phyloP scores from a whole-genome alignment of 2,113 vertebrate genomes.

The Sorex fumeus region DNA sequence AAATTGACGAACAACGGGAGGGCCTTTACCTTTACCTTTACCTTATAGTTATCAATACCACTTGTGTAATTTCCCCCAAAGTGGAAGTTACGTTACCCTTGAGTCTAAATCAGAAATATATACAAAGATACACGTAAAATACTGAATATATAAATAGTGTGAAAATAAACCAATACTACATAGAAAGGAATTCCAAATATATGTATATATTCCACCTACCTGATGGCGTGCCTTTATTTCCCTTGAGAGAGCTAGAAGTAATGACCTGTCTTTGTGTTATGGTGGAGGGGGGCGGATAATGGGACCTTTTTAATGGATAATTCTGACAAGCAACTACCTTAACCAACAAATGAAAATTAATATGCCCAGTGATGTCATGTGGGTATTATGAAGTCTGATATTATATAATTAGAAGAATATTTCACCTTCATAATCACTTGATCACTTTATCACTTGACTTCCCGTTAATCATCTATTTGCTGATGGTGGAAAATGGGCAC shows the following conservation, averaged over 20 bases:
- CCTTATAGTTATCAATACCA: too few relatives aligned
- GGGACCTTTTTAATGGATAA: not conserved
- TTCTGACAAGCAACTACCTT: not conserved
- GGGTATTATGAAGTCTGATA: not conserved
- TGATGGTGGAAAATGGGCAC: too few relatives aligned
- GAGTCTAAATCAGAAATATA: conserved; percentile 30
- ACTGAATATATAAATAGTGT: not conserved
- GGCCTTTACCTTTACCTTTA: too few relatives aligned
- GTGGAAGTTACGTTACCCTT: not conserved
- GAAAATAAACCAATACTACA: not conserved
- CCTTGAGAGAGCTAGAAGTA: not conserved
- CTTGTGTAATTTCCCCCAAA: too few relatives aligned
- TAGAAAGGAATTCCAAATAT: conserved; percentile 47
- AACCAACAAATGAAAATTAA: not conserved
- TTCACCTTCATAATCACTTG: too few relatives aligned
- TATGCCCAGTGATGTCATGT: not conserved
- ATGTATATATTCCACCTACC: too few relatives aligned
- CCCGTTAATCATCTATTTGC: too few relatives aligned
- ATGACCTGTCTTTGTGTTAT: not conserved
- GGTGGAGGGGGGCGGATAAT: not conserved
- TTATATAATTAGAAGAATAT: not conserved
- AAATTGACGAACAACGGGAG: too few relatives aligned
- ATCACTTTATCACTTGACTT: too few relatives aligned
- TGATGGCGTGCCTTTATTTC: not conserved
- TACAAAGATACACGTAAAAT: not conserved